Base-by-base conservation (phyloP, 2,888 invertebrate species). In the Epiperipatus broadwayi region DNA sequence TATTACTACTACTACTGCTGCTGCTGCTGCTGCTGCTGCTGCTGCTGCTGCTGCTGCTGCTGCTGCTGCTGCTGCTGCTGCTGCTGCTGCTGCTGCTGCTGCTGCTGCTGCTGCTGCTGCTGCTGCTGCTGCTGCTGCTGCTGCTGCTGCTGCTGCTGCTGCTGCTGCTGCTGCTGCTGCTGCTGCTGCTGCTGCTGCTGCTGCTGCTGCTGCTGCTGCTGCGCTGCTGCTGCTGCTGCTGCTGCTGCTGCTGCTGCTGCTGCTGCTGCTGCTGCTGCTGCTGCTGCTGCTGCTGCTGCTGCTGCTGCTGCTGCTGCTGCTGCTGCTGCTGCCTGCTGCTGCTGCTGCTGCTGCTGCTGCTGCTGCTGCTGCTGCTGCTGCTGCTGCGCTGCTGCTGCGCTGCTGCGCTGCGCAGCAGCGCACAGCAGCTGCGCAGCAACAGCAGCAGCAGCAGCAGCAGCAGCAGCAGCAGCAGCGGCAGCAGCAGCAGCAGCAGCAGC, bases 61-160 rank as follows among this genome's bases (percentile, higher is more conserved):
- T 34, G 8, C 20, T 34, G 10, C 35, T 34, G 10, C 15, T 29
- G 4, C 20, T 34, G 10, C 35, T 34, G 8, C 35, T 34, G 8
- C 20, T 34, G 8, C 20, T 34, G 10, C 35, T 34, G 8, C 20
- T 34, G 8, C 20, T 34, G 8, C 20, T 34, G 10, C 35, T 34
- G 8, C 20, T 34, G 8, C 20, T 34, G 8, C 20, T 34, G 10
- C 35, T 34, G 8, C 20, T 34, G 8, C 20, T 34, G 8, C 20
- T 34, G 10, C 35, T 34, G 8, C 20, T 34, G 8, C 20, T 34
- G 8, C 20, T 34, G 8, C 35, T 35, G 7, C 34, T 36, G 7
- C 16, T 35, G 8, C 20, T 34, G 10, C 35, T 34, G 8, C 35
- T 34, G 8, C 20, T 34, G 8, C 20, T 34, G 10, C 35, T 34